These are phyloP conservation scores for Oryzias celebensis DNA, from an alignment of 2,113 vertebrate species.

Conservation along the genomic window DNA sequence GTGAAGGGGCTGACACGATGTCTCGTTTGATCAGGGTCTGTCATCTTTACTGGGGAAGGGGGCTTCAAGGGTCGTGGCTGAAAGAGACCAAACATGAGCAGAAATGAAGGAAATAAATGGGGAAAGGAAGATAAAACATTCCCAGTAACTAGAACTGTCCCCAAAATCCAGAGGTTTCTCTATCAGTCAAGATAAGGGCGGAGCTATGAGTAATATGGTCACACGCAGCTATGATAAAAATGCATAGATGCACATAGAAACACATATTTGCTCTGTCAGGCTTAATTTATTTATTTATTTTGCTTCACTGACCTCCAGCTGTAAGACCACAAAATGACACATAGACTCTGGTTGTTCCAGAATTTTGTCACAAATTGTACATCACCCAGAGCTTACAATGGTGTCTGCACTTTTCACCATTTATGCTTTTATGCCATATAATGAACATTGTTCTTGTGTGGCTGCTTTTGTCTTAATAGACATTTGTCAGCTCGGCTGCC, in stretches of 20 bases:
- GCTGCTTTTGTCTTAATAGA: not conserved
- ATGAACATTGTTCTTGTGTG: conserved; percentile 8
- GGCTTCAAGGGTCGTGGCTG: conserved; percentile 40
- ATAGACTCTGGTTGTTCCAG: conserved; percentile 50
- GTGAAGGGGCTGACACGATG: conserved; percentile 61
- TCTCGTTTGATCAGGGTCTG: conserved; percentile 60
- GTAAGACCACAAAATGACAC: conserved; percentile 55
- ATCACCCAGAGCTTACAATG: conserved; percentile 26
- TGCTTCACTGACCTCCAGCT: conserved; percentile 43
- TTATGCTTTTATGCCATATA: conserved; percentile 7
- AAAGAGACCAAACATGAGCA: conserved; percentile 44
- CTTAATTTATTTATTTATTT: conserved; percentile 42
- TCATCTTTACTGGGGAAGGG: conserved; percentile 52
- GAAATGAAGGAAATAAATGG: conserved; percentile 21
- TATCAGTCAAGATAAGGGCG: conserved; percentile 35
- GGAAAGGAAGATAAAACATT: conserved; percentile 1
- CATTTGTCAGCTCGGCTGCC: conserved; percentile 33
- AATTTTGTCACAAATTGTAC: conserved; percentile 46
- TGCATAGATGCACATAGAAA: not conserved
- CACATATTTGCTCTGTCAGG: conserved; percentile 13
- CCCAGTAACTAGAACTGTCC: conserved; percentile 47
- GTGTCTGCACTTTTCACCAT: conserved; percentile 5
- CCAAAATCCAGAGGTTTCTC: conserved; percentile 42
- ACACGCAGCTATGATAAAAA: conserved; percentile 14
- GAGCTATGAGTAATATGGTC: conserved; percentile 29